Conservation (phyloP, 2,888 invertebrate species). For the Protophormia terraenovae region DNA sequence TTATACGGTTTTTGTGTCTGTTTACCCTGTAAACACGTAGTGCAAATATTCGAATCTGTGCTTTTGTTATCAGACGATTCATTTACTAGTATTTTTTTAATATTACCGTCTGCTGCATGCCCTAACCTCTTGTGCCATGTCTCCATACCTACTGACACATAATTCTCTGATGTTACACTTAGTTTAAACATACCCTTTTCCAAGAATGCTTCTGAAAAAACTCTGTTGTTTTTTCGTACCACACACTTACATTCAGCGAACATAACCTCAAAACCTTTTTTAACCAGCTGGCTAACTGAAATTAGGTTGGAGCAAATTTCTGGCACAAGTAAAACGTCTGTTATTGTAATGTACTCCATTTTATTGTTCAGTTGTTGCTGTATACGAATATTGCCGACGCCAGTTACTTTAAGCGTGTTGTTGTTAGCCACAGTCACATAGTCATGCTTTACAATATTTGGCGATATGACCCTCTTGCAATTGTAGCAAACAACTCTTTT, state of each 20-base stretch:
- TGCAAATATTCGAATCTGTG: no score
- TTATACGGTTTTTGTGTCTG: conserved; percentile 20
- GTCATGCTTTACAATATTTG: not conserved
- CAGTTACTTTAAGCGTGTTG: not conserved
- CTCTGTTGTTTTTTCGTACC: not conserved
- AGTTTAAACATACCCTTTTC: not conserved
- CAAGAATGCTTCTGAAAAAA: not conserved
- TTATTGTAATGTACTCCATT: not conserved
- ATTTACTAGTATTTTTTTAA: no score
- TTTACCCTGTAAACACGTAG: conserved; percentile 18
- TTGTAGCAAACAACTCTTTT: conserved; percentile 31
- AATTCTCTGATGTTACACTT: no score
- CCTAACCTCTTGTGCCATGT: no score
- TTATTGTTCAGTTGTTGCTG: not conserved
- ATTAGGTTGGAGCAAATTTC: conserved; percentile 39
- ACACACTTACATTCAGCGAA: not conserved
- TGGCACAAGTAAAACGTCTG: conserved; percentile 40
- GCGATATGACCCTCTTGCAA: conserved; percentile 33
- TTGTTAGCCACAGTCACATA: conserved; percentile 36
- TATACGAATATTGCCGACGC: conserved; percentile 2
- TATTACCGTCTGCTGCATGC: no score
- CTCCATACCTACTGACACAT: no score
- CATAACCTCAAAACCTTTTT: conserved; percentile 23
- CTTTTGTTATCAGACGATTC: no score
- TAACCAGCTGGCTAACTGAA: conserved; percentile 36